Evolutionary conservation across 2,113 vertebrate species (phyloP), one percentile per base, ranked within the genome.

Genomic region (Nyctibius bracteatus): DNA sequence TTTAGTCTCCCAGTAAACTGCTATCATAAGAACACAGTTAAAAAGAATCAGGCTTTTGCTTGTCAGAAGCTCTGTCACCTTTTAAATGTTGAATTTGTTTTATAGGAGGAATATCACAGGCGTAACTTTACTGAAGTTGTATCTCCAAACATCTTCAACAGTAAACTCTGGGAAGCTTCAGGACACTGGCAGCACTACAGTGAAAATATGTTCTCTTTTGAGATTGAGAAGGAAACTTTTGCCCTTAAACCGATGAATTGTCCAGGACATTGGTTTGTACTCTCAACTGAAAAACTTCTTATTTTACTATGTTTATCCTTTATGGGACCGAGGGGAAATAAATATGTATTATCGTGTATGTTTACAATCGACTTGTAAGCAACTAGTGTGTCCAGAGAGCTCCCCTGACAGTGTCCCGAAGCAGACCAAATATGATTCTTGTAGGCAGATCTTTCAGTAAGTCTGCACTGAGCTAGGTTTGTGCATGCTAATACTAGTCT

Each of bases 231-330:
- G 80, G 99, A 99, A 59, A 94, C 98, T 9, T 99, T 99, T 65
- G 99, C 99, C 14, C 98, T 99, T 20, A 99, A 99, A 90, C 99
- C 99, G 7, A 99, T 99, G 99, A 99, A 99, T 96, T 99, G 99
- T 68, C 99, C 99, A 0, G 99, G 99, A 73, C 99, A 99, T 94
- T 99, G 99, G 99, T 99, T 97, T 96, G 97, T 97, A 65, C 17
- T 78, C 14, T 68, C 14, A 81, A 2, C 14, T 55, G 41, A 51
- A 67, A 78, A 84, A 8, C 2, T 13, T 66, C 24, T 33, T 83
- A 7, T 22, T 91, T 93, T 59, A 28, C 5, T 12, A 5, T 19
- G 14, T 79, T 68, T 71, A 10, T 57, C 28, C 14, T 81, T 63
- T 83, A 14, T 65, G 74, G 17, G 33, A 23, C 71, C 62, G 20